These are phyloP conservation scores for Loripinus fragilis DNA, from an alignment of 2,888 invertebrate species.

Conservation along the genomic window DNA sequence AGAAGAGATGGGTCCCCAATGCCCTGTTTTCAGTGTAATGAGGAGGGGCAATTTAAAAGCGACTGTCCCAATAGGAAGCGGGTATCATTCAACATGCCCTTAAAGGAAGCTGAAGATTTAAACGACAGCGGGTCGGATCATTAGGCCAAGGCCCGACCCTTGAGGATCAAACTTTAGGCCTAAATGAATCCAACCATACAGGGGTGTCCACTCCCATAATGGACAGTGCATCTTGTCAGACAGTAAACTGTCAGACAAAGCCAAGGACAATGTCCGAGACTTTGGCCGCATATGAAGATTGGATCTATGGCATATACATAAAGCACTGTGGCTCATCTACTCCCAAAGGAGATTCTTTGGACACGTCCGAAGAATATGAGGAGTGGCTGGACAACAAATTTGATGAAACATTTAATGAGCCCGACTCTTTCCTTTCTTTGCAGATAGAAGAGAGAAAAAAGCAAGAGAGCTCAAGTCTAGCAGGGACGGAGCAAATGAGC, in stretches of 20 bases:
- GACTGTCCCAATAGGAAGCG: background rate
- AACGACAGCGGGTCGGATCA: slow-evolving; percentile 9
- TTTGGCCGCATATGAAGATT: no score
- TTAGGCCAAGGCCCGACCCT: slow-evolving; percentile 7
- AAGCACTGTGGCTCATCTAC: background rate
- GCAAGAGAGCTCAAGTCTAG: background rate
- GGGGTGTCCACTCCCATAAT: no score
- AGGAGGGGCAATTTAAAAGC: background rate
- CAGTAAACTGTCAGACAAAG: background rate
- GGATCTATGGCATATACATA: no score
- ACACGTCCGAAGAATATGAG: background rate
- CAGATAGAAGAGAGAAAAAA: background rate
- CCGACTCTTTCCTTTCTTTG: background rate
- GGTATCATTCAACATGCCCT: background rate
- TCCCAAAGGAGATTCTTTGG: background rate
- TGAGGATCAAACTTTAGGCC: no score
- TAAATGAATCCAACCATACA: no score
- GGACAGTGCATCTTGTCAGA: background rate
- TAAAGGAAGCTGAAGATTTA: background rate
- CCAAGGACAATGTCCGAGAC: background rate
- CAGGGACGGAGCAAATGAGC: background rate
- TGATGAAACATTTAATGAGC: background rate
- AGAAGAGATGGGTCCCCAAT: background rate
- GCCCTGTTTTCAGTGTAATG: background rate
- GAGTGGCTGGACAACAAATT: background rate